phyloP scores from a whole-genome alignment of 2,113 vertebrate species.

The Phainopepla nitens region DNA sequence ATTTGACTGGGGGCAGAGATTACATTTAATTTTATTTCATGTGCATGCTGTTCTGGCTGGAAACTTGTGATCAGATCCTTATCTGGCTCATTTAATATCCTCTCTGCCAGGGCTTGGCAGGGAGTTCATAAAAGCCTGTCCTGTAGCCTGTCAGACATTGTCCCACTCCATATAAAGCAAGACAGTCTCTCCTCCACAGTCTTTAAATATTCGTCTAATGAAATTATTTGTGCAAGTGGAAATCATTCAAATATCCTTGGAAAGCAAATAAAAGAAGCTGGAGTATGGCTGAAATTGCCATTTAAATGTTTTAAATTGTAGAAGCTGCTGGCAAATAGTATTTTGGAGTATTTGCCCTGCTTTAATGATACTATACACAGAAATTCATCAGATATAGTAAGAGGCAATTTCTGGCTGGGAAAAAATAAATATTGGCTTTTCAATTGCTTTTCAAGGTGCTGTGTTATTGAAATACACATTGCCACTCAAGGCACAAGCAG shows the following conservation, averaged over 20 bases:
- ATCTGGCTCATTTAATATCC: conserved; percentile 23
- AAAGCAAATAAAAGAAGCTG: background rate
- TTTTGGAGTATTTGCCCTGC: background rate
- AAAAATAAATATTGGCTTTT: background rate
- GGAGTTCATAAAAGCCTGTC: background rate
- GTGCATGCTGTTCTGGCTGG: conserved; percentile 13
- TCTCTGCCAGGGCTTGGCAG: conserved; percentile 35
- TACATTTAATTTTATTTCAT: conserved; percentile 22
- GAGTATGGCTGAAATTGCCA: background rate
- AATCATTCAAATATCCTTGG: background rate
- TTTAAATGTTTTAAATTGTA: conserved; percentile 9
- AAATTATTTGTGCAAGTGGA: conserved; percentile 9
- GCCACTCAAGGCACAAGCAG: background rate
- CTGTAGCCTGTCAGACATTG: background rate
- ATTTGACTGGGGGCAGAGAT: conserved; percentile 11
- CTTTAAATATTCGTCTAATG: conserved; percentile 7
- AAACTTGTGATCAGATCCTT: conserved; percentile 37
- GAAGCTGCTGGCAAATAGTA: background rate
- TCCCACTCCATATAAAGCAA: conserved; percentile 42
- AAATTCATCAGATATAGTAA: background rate
- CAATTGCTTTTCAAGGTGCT: background rate
- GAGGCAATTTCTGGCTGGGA: background rate
- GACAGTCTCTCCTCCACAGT: background rate
- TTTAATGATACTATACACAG: background rate
- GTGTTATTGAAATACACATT: background rate